Evolutionary conservation across 1,140 invertebrate genomes (phyloP).

Genomic region (Drosophila kohkoa): DNA sequence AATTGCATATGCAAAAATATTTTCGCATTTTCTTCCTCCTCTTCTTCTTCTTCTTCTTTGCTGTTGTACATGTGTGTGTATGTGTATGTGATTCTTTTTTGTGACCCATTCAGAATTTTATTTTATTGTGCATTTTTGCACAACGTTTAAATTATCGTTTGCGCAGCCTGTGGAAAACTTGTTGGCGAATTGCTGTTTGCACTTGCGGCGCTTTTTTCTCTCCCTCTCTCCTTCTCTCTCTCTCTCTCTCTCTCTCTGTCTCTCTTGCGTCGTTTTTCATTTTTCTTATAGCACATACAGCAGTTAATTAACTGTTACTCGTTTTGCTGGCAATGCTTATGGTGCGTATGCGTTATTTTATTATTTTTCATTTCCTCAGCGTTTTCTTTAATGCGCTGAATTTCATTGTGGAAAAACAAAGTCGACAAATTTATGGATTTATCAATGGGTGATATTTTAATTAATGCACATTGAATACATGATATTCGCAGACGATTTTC

Average conservation of each 20-base stretch:
- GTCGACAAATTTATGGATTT: constrained; percentile 1
- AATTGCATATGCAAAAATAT: constrained; percentile 77
- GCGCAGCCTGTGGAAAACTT: constrained; percentile 34
- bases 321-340: constrained; percentile 51
- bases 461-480: not conserved
- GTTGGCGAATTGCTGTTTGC: constrained; percentile 52
- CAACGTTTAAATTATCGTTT: constrained; percentile 50
- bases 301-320: constrained; percentile 54
- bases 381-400: constrained; percentile 16
- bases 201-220: constrained; percentile 29
- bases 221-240: too few species aligned
- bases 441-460: constrained; percentile 13
- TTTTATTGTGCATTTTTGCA: constrained; percentile 58
- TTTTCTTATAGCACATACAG: constrained; percentile 28
- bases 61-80: constrained; percentile 6
- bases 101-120: constrained; percentile 72
- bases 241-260: not conserved
- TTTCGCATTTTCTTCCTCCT: constrained; percentile 55
- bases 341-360: constrained; percentile 53
- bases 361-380: not conserved
- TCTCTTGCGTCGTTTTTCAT: constrained; percentile 7
- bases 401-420: constrained; percentile 28
- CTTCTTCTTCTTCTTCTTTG: constrained; percentile 9
- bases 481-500: not conserved
- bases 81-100: constrained; percentile 12